These are phyloP conservation scores for Brachyalestes nurse DNA, from an alignment of 2,797 vertebrate species.

Conservation along the genomic window DNA sequence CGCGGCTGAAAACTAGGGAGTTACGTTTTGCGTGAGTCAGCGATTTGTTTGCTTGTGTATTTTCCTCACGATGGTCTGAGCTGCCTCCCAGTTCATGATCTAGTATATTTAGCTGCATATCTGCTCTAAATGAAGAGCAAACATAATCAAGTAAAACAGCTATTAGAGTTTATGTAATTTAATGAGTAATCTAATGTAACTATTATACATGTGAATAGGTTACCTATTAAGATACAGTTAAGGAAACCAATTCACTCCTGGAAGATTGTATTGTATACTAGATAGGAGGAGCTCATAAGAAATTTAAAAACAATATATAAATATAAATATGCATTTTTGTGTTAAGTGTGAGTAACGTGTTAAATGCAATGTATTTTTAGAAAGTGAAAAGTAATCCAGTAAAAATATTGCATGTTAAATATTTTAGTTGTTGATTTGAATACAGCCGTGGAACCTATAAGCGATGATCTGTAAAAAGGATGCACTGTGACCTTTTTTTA, in stretches of 20 bases:
- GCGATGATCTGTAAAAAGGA: too few species aligned
- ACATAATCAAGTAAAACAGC: too few species aligned
- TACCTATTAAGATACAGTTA: background rate
- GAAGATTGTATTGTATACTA: too few species aligned
- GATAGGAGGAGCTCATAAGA: too few species aligned
- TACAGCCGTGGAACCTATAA: background rate
- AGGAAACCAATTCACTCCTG: background rate
- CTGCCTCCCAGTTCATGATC: too few species aligned
- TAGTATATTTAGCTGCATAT: too few species aligned
- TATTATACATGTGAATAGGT: too few species aligned
- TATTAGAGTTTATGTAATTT: too few species aligned
- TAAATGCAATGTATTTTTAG: background rate
- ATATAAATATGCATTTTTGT: too few species aligned
- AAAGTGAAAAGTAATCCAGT: background rate
- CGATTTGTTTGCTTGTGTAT: background rate
- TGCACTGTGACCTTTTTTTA: background rate
- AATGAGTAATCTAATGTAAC: too few species aligned
- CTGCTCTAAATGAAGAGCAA: too few species aligned
- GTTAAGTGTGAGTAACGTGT: background rate
- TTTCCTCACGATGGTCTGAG: background rate
- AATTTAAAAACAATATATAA: background rate
- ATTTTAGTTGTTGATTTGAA: background rate
- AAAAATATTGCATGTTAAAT: too few species aligned
- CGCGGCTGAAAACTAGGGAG: background rate
- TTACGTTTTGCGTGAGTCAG: background rate